Percentiles rank a stretch among this genome's conserved stretches.
Evolutionary conservation across 2,888 invertebrate genomes (phyloP).

Genomic region (Galeopsomyia nigrocyanea): DNA sequence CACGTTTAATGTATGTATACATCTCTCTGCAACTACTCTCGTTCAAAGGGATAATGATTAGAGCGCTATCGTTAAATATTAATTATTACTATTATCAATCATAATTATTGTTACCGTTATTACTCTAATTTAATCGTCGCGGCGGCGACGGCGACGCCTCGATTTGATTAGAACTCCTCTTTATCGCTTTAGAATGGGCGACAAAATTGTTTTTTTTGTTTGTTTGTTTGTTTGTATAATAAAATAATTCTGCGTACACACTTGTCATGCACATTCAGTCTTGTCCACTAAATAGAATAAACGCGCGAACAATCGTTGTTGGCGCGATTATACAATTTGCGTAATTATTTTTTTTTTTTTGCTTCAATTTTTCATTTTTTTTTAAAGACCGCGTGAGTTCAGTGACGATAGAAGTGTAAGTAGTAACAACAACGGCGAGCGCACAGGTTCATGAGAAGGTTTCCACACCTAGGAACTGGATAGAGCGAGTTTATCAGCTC

Average conservation of each 20-base stretch:
- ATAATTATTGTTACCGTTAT: slow-evolving; percentile 35
- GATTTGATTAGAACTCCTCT: slow-evolving; percentile 35
- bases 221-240: slow-evolving; percentile 25
- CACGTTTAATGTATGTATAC: too few species aligned
- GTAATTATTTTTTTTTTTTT: too few species aligned
- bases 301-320: slow-evolving; percentile 31
- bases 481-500: slow-evolving; percentile 11
- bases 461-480: slow-evolving; percentile 46
- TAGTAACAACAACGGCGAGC: slow-evolving; percentile 41
- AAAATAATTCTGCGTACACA: slow-evolving; percentile 48
- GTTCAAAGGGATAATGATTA: too few species aligned
- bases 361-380: too few species aligned
- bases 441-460: slow-evolving; percentile 13
- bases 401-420: slow-evolving; percentile 20
- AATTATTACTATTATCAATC: slow-evolving; percentile 39
- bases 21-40: too few species aligned
- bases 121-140: slow-evolving; percentile 31
- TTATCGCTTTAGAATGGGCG: slow-evolving; percentile 5
- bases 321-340: slow-evolving; percentile 7
- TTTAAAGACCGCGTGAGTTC: too few species aligned
- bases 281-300: slow-evolving; percentile 58
- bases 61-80: slow-evolving; percentile 14
- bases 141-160: too few species aligned
- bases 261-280: slow-evolving; percentile 63
- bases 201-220: slow-evolving; percentile 19